phyloP scores from a whole-genome alignment of 2,888 invertebrate genomes.

The Rotaria sp. region DNA sequence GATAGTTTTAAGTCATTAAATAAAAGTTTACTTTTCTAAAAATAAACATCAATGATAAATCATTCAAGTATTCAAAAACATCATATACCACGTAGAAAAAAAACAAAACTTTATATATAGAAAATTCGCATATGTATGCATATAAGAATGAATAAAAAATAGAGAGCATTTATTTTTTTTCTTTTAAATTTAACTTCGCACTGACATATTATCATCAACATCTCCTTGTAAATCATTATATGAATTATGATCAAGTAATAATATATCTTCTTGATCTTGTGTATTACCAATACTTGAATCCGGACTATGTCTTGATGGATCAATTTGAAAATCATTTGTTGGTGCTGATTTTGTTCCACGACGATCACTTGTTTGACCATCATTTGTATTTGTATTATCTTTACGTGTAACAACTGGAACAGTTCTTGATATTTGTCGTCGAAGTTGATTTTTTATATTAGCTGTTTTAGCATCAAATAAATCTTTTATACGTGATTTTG shows the following conservation, averaged over 20 bases:
- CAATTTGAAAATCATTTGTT: background rate
- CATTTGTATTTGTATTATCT: background rate
- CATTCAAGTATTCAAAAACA: too few relatives aligned
- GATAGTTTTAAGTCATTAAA: too few relatives aligned
- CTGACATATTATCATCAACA: background rate
- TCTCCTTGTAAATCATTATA: background rate
- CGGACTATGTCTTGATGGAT: background rate
- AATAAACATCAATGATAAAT: too few relatives aligned
- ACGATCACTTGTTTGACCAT: background rate
- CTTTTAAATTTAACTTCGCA: background rate
- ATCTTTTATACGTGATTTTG: constrained; percentile 9
- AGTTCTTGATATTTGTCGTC: background rate
- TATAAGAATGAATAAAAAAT: background rate
- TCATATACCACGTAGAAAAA: too few relatives aligned
- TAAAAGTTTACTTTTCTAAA: too few relatives aligned
- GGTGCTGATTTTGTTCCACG: constrained; percentile 1
- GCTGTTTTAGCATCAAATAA: constrained; percentile 8
- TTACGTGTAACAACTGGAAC: background rate
- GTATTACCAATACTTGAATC: constrained; percentile 11
- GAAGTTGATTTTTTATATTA: background rate
- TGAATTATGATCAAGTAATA: background rate
- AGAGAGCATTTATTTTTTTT: background rate
- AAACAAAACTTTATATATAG: too few relatives aligned
- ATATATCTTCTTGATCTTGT: background rate
- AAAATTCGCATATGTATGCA: background rate